Base-by-base conservation (phyloP, 2,113 vertebrate species). In the Phycodurus eques region DNA sequence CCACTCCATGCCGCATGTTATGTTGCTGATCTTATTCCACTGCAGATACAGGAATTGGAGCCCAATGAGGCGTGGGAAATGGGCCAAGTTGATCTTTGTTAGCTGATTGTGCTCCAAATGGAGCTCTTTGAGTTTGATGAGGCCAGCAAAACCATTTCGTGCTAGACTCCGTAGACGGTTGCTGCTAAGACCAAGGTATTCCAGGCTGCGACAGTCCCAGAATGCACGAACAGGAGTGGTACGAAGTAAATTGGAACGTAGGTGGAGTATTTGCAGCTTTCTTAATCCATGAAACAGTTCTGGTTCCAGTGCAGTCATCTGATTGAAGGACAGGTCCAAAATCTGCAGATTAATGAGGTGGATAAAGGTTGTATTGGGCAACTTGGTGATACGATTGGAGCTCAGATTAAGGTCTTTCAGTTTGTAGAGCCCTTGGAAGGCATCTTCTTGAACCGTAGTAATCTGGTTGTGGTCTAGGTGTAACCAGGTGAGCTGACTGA, bases 401-500 rank as follows among this genome's bases (percentile, higher is more conserved):
- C 95, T 98, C 93, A 99, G 92, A 88, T 98, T 96, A 92, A 99
- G 96, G 92, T 99, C 97, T 91, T 97, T 98, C 82, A 99, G 95
- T 93, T 98, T 98, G 93, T 97, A 98, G 78, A 99, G 95, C 92
- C 97, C 97, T 93, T 98, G 96, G 92, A 98, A 98, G 91, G 95
- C 95, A 86, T 99, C 97, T 92, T 98, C 96, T 93, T 94, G 95
- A 90, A 99, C 93, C 72, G 93, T 94, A 81, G 95, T 94, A 82
- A 99, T 97, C 95, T 98, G 96, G 94, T 99, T 99, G 92, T 99
- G 97, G 92, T 99, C 97, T 92, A 99, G 94, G 91, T 99, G 96
- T 81, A 99, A 95, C 97, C 97, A 99, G 80, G 96, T 97, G 85
- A 99, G 96, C 93, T 98, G 97, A 89, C 95, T 94, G 93, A 97